A percentile compares a stretch with the other conserved stretches of the same genome.
Conservation (phyloP, 2,797 vertebrate genomes). For the Sebastes taczanowskii region DNA sequence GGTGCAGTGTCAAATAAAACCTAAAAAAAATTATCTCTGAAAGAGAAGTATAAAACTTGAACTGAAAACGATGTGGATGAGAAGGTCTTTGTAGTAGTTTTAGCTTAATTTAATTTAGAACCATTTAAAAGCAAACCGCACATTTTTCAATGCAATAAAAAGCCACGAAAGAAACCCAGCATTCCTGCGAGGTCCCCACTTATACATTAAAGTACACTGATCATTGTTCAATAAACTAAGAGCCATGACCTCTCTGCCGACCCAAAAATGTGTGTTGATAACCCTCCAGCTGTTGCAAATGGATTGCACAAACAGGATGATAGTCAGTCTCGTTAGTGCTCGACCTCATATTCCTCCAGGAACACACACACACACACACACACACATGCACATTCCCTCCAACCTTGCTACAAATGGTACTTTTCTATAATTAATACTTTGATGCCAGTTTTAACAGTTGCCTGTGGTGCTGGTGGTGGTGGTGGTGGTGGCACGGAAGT, state of each 20-base stretch:
- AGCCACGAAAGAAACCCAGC: background rate
- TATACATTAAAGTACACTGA: background rate
- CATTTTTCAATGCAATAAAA: background rate
- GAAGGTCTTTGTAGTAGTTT: background rate
- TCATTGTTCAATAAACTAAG: background rate
- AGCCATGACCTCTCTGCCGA: background rate
- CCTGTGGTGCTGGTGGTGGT: constrained; percentile 43
- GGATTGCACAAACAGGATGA: constrained; percentile 1
- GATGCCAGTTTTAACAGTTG: constrained; percentile 60
- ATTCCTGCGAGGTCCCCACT: too few species aligned
- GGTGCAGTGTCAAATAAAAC: background rate
- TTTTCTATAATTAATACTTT: constrained; percentile 68
- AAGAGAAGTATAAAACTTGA: background rate
- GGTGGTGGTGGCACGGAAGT: constrained; percentile 42
- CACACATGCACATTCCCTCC: background rate
- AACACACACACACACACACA: background rate
- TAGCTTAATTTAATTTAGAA: background rate
- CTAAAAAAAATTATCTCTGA: background rate
- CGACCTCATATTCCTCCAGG: background rate
- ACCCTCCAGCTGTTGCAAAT: background rate
- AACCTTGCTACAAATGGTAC: constrained; percentile 30
- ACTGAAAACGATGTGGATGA: background rate
- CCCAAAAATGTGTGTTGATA: background rate
- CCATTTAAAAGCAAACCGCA: background rate
- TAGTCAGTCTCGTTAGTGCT: background rate